A percentile compares a stretch with the other conserved stretches of the same genome.
Evolutionary conservation across 2,797 vertebrate genomes (phyloP).

Genomic region (Propithecus perrieri): DNA sequence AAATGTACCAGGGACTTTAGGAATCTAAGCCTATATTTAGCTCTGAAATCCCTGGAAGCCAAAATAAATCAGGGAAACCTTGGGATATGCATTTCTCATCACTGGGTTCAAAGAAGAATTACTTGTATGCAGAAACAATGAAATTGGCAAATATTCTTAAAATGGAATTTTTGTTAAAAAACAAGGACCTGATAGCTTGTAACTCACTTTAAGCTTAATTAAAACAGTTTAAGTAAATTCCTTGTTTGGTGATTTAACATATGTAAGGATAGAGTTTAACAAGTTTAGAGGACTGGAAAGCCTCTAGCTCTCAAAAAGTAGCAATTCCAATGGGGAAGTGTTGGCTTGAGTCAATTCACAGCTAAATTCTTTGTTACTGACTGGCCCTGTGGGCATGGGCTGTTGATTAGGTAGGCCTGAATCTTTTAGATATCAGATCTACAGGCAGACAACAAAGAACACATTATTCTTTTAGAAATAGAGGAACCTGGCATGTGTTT

Average conservation of each 20-base stretch:
- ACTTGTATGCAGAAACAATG: constrained; percentile 6
- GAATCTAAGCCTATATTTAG: not conserved
- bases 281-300: constrained; percentile 1
- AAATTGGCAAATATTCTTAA: constrained; percentile 11
- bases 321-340: not conserved
- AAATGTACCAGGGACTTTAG: not conserved
- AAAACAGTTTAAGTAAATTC: constrained; percentile 1
- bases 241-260: constrained; percentile 13
- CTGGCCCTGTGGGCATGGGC: not conserved
- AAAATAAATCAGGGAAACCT: constrained; percentile 47
- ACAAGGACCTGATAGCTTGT: not conserved
- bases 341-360: not conserved
- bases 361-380: not conserved
- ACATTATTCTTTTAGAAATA: constrained; percentile 22
- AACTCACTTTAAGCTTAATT: constrained; percentile 1
- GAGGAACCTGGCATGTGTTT: not conserved
- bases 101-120: constrained; percentile 25
- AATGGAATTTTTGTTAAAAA: constrained; percentile 39
- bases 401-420: not conserved
- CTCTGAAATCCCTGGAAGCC: not conserved
- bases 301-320: constrained; percentile 26
- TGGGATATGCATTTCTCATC: not conserved
- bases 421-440: constrained; percentile 19
- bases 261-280: not conserved
- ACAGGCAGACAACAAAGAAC: not conserved